Percentiles rank a stretch among this genome's conserved stretches.
Conservation (phyloP, 92 coral and sea anemone genomes). For the Epizoanthus stellaris region DNA sequence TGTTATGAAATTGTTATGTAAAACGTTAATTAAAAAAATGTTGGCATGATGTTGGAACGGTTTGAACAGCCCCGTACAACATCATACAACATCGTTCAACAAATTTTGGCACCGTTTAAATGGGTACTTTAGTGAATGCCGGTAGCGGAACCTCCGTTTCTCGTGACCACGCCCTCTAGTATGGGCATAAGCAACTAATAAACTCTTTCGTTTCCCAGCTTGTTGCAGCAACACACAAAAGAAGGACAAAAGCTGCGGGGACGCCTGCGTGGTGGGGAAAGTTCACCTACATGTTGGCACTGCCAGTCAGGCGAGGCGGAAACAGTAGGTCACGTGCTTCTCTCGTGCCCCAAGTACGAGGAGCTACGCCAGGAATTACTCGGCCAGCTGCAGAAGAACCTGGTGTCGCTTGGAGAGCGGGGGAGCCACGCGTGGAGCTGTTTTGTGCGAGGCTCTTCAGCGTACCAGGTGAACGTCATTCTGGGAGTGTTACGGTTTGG, state of each 20-base stretch:
- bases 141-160: too few species aligned
- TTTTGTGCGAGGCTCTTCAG: slow-evolving; percentile 60
- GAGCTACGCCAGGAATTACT: slow-evolving; percentile 74
- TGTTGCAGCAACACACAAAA: slow-evolving; percentile 18
- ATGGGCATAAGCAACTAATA: too few species aligned
- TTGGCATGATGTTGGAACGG: too few species aligned
- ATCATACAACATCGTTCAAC: too few species aligned
- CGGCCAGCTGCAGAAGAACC: slow-evolving; percentile 67
- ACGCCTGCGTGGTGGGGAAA: slow-evolving; percentile 76
- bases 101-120: too few species aligned
- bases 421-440: slow-evolving; percentile 83
- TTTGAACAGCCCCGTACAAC: too few species aligned
- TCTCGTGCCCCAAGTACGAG: slow-evolving; percentile 80
- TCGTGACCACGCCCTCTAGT: too few species aligned
- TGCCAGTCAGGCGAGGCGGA: slow-evolving; percentile 83
- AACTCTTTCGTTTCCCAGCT: background rate
- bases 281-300: slow-evolving; percentile 85
- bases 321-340: slow-evolving; percentile 81
- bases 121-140: too few species aligned
- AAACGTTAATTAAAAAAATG: too few species aligned
- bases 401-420: slow-evolving; percentile 79
- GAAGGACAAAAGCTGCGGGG: slow-evolving; percentile 31
- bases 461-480: slow-evolving; percentile 70
- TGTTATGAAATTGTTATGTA: too few species aligned
- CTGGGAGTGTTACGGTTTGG: slow-evolving; percentile 84